A percentile compares a stretch with the other conserved stretches of the same genome.
These are phyloP conservation scores for Scaptodrosophila latifasciaeformis DNA, from an alignment of 2,888 invertebrate genomes.

Conservation along the genomic window DNA sequence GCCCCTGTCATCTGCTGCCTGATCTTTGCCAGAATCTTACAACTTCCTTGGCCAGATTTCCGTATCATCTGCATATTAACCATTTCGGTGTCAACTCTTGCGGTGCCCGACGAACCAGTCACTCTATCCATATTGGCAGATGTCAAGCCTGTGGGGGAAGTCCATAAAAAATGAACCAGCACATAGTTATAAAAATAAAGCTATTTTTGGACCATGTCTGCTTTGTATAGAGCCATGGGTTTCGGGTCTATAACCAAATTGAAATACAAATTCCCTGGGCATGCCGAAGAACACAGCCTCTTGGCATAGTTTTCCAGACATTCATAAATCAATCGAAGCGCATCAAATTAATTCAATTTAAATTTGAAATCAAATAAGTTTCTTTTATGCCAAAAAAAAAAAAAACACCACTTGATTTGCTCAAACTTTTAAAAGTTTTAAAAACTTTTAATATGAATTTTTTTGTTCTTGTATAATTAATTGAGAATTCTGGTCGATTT, in stretches of 20 bases:
- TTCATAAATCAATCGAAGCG: conserved; percentile 59
- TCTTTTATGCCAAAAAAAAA: not conserved
- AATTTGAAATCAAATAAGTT: conserved; percentile 22
- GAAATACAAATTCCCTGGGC: not conserved
- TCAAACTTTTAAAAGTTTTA: no score
- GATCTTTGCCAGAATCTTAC: conserved; percentile 36
- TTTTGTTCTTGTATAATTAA: no score
- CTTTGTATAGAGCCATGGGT: not conserved
- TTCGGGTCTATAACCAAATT: not conserved
- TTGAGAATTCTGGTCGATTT: conserved; percentile 73
- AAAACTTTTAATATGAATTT: conserved; percentile 4
- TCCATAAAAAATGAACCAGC: conserved; percentile 60
- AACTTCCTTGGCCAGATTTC: conserved; percentile 59
- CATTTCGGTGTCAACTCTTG: conserved; percentile 26
- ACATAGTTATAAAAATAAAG: conserved; percentile 63
- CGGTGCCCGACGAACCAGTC: conserved; percentile 44
- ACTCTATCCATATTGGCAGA: conserved; percentile 53
- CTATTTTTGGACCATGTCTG: conserved; percentile 54
- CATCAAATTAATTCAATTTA: conserved; percentile 54
- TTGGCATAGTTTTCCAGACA: conserved; percentile 63
- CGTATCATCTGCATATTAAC: no score
- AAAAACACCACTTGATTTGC: conserved; percentile 8
- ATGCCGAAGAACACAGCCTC: conserved; percentile 23
- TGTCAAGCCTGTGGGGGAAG: conserved; percentile 62
- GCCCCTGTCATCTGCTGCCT: not conserved